phyloP scores from a whole-genome alignment of 2,797 vertebrate species.

The Manis pentadactyla region DNA sequence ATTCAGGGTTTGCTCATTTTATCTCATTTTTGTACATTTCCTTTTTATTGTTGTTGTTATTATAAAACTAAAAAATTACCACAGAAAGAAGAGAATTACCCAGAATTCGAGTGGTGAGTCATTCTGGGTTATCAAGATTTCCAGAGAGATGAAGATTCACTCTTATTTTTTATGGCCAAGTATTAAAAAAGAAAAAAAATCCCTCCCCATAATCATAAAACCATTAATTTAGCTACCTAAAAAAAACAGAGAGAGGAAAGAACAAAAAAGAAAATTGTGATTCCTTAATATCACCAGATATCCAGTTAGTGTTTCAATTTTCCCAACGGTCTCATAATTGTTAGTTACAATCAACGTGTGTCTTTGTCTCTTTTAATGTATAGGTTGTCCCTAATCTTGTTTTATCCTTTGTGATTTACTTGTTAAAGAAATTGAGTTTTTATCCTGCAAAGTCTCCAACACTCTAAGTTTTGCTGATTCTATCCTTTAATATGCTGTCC shows the following conservation, averaged over 20 bases:
- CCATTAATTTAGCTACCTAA: background rate
- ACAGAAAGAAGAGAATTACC: background rate
- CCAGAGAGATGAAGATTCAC: background rate
- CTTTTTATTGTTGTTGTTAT: background rate
- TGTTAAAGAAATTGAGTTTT: background rate
- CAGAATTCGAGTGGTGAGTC: background rate
- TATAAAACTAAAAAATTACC: background rate
- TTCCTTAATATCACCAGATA: background rate
- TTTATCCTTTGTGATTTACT: constrained; percentile 29
- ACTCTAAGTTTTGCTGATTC: background rate
- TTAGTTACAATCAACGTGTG: background rate
- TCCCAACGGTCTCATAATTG: background rate
- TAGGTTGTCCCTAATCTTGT: background rate
- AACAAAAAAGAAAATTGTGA: background rate
- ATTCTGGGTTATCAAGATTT: background rate
- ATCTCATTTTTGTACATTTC: background rate
- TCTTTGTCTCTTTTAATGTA: background rate
- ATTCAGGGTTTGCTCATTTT: background rate
- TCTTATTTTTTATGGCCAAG: background rate
- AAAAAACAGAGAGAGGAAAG: background rate
- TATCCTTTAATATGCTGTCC: background rate
- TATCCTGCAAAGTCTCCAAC: background rate
- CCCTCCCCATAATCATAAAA: background rate
- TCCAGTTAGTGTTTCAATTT: background rate
- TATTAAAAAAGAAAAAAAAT: background rate